Evolutionary conservation across 1,140 invertebrate species (phyloP).

Genomic region (Hesperophylax magnus): DNA sequence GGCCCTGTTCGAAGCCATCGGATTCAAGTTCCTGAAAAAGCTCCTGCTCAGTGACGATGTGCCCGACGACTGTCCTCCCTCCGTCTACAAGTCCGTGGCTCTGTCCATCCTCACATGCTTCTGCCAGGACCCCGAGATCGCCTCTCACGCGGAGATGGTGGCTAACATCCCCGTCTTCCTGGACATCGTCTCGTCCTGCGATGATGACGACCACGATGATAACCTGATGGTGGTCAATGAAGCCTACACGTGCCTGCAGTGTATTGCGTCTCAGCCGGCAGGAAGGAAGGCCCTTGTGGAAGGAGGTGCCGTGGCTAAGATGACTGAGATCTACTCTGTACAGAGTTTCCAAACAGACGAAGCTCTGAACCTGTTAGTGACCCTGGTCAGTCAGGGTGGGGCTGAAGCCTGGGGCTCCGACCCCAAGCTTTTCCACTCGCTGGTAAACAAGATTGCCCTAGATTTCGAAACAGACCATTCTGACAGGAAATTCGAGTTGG

Average conservation of each 20-base stretch:
- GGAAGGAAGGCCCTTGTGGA: slow-evolving; percentile 84
- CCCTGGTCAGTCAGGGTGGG: slow-evolving; percentile 79
- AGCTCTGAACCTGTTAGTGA: slow-evolving; percentile 84
- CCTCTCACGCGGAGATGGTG: slow-evolving; percentile 85
- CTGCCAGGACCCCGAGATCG: slow-evolving; percentile 83
- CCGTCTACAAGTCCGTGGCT: slow-evolving; percentile 91
- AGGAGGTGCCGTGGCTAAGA: slow-evolving; percentile 82
- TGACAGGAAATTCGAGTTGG: slow-evolving; percentile 90
- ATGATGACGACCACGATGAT: slow-evolving; percentile 86
- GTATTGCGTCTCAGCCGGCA: slow-evolving; percentile 79
- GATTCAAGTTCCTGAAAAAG: slow-evolving; percentile 86
- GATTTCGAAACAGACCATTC: slow-evolving; percentile 91
- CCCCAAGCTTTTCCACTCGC: slow-evolving; percentile 81
- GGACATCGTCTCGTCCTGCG: slow-evolving; percentile 84
- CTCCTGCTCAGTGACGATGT: slow-evolving; percentile 81
- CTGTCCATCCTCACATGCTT: slow-evolving; percentile 88
- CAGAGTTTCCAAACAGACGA: slow-evolving; percentile 91
- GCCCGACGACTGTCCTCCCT: slow-evolving; percentile 86
- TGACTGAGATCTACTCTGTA: slow-evolving; percentile 87
- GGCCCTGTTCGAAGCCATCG: slow-evolving; percentile 90
- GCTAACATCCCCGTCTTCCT: slow-evolving; percentile 84
- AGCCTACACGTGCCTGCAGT: slow-evolving; percentile 86
- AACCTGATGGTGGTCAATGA: slow-evolving; percentile 91
- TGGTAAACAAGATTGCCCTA: slow-evolving; percentile 87
- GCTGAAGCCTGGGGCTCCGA: slow-evolving; percentile 80